A percentile compares a stretch with the other conserved stretches of the same genome.
Conservation (phyloP, 2,888 invertebrate genomes). For the Melitaea athalia region DNA sequence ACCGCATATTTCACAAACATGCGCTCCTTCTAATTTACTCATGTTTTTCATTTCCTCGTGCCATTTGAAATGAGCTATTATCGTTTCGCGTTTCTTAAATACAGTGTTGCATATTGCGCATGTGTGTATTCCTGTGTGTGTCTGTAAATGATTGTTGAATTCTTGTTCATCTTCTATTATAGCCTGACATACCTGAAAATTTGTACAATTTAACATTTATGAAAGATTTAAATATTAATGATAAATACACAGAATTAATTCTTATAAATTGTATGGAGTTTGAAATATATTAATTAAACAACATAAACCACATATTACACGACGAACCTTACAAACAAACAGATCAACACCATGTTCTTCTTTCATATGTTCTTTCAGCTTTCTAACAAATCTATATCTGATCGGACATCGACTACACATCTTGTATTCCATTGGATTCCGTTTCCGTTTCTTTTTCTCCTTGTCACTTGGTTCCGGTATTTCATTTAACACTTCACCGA, state of each 20-base stretch:
- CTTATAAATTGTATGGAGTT: background rate
- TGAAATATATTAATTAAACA: background rate
- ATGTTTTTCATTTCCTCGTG: conserved; percentile 52
- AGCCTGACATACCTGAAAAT: conserved; percentile 64
- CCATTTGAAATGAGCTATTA: conserved; percentile 60
- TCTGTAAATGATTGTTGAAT: conserved; percentile 58
- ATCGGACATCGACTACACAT: conserved; percentile 63
- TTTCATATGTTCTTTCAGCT: conserved; percentile 68
- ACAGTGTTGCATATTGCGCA: conserved; percentile 62
- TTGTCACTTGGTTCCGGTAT: conserved; percentile 25
- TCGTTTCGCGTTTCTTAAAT: conserved; percentile 61
- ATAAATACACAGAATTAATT: no score
- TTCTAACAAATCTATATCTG: conserved; percentile 66
- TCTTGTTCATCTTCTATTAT: conserved; percentile 58
- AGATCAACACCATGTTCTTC: conserved; percentile 59
- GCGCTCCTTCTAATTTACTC: conserved; percentile 44
- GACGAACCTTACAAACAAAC: conserved; percentile 64
- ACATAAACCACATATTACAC: background rate
- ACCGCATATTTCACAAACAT: conserved; percentile 68
- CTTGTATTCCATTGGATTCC: conserved; percentile 61
- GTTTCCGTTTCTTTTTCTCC: conserved; percentile 52
- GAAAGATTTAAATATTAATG: background rate
- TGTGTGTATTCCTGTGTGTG: conserved; percentile 59
- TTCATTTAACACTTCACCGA: conserved; percentile 14
- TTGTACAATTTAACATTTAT: background rate